A percentile compares a stretch with the other conserved stretches of the same genome.
phyloP scores from a whole-genome alignment of 2,797 vertebrate genomes.

The Pantherophis alleghaniensis region DNA sequence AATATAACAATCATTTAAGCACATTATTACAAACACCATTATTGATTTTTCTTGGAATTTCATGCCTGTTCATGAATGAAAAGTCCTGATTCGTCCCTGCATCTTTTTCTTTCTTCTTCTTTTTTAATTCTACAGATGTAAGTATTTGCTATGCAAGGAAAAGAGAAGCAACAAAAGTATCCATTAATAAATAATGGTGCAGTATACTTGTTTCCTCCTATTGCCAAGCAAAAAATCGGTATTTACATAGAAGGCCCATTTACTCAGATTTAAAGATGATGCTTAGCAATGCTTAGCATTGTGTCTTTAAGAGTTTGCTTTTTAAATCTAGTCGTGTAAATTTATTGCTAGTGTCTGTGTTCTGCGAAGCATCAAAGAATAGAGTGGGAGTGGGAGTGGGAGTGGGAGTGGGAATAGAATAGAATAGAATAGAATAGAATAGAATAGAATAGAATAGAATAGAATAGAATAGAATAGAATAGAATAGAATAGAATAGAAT shows the following conservation, averaged over 20 bases:
- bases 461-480: too few species aligned
- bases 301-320: neutral
- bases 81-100: slow-evolving; percentile 5
- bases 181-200: neutral
- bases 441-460: too few species aligned
- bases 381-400: too few species aligned
- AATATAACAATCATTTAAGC: neutral
- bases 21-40: slow-evolving; percentile 37
- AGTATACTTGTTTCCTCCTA: neutral
- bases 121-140: neutral
- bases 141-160: neutral
- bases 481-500: too few species aligned
- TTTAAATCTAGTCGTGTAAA: neutral
- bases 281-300: neutral
- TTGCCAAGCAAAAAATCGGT: neutral
- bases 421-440: too few species aligned
- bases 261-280: neutral
- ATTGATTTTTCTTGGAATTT: slow-evolving; percentile 18
- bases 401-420: too few species aligned
- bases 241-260: neutral
- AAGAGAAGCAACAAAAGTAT: neutral
- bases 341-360: neutral
- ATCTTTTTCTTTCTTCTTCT: neutral
- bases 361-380: neutral
- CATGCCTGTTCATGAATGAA: slow-evolving; percentile 25